These are phyloP conservation scores for Tetramorium simillimum DNA, from an alignment of 1,140 invertebrate genomes.

Conservation along the genomic window DNA sequence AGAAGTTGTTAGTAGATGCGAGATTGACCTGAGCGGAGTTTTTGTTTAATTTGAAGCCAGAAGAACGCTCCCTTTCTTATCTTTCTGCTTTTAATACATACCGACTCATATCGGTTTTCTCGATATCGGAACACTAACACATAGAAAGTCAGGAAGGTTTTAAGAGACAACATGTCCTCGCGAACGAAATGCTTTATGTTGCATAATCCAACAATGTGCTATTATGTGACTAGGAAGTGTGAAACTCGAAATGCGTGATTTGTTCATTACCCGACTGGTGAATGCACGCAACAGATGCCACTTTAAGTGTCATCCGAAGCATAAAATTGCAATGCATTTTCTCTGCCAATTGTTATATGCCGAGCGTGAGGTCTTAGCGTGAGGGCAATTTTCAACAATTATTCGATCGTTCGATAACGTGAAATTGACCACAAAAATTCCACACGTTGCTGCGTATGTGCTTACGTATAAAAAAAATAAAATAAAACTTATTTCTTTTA, in stretches of 20 bases:
- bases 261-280: neutral
- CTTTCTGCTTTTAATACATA: neutral
- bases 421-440: neutral
- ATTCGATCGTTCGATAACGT: neutral
- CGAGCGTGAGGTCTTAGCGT: neutral
- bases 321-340: neutral
- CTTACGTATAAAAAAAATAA: neutral
- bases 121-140: neutral
- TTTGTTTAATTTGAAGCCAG: neutral
- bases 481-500: neutral
- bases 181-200: constrained; percentile 12
- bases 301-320: neutral
- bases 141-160: neutral
- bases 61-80: neutral
- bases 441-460: neutral
- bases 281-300: constrained; percentile 7
- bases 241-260: constrained; percentile 19
- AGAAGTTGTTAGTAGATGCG: neutral
- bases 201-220: constrained; percentile 19
- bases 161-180: neutral
- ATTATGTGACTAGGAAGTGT: constrained; percentile 30
- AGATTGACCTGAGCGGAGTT: neutral
- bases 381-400: neutral
- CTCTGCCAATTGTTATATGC: neutral
- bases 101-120: neutral